Percentiles rank a stretch among this genome's conserved stretches.
Conservation (phyloP, 2,113 vertebrate genomes). For the Eubucco bourcierii region DNA sequence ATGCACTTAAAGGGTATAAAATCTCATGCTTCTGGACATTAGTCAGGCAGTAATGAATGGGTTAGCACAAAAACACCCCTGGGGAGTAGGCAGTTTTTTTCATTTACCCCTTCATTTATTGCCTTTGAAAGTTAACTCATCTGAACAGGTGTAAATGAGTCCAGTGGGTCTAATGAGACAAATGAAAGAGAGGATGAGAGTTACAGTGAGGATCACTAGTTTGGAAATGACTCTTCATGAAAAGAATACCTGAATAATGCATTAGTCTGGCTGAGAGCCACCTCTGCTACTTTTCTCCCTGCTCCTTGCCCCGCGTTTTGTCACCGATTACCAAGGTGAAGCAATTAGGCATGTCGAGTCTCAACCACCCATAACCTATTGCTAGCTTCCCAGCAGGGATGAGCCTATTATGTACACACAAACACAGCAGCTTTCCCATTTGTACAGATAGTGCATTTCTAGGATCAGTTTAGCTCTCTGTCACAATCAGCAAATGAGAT, state of each 20-base stretch:
- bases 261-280: neutral
- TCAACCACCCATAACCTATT: slow-evolving; percentile 50
- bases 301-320: neutral
- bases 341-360: slow-evolving; percentile 46
- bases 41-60: slow-evolving; percentile 45
- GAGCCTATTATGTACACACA: neutral
- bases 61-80: slow-evolving; percentile 40
- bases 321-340: slow-evolving; percentile 29
- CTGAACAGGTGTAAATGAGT: slow-evolving; percentile 59
- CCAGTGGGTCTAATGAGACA: slow-evolving; percentile 57
- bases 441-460: neutral
- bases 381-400: slow-evolving; percentile 27
- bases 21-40: slow-evolving; percentile 23
- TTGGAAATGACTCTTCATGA: neutral
- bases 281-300: neutral
- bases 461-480: slow-evolving; percentile 34
- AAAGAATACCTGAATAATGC: slow-evolving; percentile 47
- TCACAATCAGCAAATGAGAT: neutral
- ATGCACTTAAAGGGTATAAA: slow-evolving; percentile 18
- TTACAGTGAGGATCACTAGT: slow-evolving; percentile 24
- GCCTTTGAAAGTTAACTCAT: slow-evolving; percentile 54
- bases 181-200: slow-evolving; percentile 50
- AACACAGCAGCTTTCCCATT: slow-evolving; percentile 8
- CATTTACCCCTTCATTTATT: slow-evolving; percentile 57
- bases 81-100: slow-evolving; percentile 32